These are phyloP conservation scores for Aphyosemion australe DNA, from an alignment of 2,113 vertebrate genomes.

Conservation along the genomic window DNA sequence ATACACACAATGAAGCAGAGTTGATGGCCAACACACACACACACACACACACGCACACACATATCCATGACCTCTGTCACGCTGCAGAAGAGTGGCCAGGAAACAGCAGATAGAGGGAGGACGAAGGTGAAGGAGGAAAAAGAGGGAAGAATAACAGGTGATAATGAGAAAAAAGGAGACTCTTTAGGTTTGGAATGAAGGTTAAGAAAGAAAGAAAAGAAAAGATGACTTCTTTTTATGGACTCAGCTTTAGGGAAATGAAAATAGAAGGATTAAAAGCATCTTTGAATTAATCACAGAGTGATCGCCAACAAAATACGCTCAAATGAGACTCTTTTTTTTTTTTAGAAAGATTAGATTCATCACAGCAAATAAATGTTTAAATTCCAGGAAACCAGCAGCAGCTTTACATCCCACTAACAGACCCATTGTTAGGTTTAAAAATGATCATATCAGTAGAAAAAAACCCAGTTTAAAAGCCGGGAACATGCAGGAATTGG, in stretches of 20 bases:
- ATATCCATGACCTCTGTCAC: slow-evolving; percentile 16
- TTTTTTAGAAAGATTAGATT: too few relatives aligned
- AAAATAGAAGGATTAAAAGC: slow-evolving; percentile 25
- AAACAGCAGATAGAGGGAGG: slow-evolving; percentile 29
- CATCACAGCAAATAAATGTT: slow-evolving; percentile 16
- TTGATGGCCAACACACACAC: slow-evolving; percentile 7
- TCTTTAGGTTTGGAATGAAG: slow-evolving; percentile 24
- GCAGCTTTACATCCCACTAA: slow-evolving; percentile 25
- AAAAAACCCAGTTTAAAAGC: slow-evolving; percentile 15
- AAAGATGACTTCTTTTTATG: slow-evolving; percentile 17
- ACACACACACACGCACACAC: slow-evolving; percentile 2
- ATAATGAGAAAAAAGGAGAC: slow-evolving; percentile 27
- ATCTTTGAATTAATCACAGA: slow-evolving; percentile 25
- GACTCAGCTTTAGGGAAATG: slow-evolving; percentile 19
- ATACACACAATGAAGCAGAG: slow-evolving; percentile 35
- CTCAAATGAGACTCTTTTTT: background rate
- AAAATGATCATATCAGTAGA: slow-evolving; percentile 16
- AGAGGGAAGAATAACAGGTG: slow-evolving; percentile 28
- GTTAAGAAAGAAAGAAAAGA: background rate
- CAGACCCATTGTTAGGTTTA: slow-evolving; percentile 3
- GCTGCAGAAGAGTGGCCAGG: slow-evolving; percentile 12
- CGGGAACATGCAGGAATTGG: slow-evolving; percentile 47
- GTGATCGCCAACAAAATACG: slow-evolving; percentile 16
- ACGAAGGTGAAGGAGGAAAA: slow-evolving; percentile 31
- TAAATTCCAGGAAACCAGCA: slow-evolving; percentile 22